Percentiles rank a stretch among this genome's conserved stretches.
phyloP scores from a whole-genome alignment of 2,797 vertebrate genomes.

The Malurus leucopterus region DNA sequence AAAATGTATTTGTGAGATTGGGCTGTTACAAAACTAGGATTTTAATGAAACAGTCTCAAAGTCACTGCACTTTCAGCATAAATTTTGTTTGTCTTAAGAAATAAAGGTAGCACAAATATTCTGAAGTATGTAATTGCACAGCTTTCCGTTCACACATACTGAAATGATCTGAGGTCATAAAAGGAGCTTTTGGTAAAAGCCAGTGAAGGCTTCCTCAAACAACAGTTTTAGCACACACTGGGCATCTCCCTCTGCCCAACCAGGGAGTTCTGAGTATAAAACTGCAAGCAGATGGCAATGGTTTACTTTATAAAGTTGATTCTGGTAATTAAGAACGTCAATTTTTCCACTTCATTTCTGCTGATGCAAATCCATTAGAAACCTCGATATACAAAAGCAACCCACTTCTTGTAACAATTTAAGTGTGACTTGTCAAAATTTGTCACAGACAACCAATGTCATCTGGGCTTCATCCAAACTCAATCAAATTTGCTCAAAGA shows the following conservation, averaged over 20 bases:
- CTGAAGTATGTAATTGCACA: fast-evolving
- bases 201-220: neutral
- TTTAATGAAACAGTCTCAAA: neutral
- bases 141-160: neutral
- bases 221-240: neutral
- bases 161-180: neutral
- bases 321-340: neutral
- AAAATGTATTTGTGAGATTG: neutral
- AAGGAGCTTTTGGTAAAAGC: neutral
- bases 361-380: neutral
- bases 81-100: neutral
- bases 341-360: neutral
- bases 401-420: neutral
- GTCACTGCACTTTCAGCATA: neutral
- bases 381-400: neutral
- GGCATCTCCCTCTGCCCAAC: neutral
- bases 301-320: neutral
- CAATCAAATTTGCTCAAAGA: neutral
- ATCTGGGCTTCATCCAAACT: neutral
- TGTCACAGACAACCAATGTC: neutral
- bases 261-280: neutral
- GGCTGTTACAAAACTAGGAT: neutral
- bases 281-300: neutral
- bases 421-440: neutral
- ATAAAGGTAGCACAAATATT: neutral